phyloP scores from a whole-genome alignment of 2,113 vertebrate species.

The Lophius piscatorius region DNA sequence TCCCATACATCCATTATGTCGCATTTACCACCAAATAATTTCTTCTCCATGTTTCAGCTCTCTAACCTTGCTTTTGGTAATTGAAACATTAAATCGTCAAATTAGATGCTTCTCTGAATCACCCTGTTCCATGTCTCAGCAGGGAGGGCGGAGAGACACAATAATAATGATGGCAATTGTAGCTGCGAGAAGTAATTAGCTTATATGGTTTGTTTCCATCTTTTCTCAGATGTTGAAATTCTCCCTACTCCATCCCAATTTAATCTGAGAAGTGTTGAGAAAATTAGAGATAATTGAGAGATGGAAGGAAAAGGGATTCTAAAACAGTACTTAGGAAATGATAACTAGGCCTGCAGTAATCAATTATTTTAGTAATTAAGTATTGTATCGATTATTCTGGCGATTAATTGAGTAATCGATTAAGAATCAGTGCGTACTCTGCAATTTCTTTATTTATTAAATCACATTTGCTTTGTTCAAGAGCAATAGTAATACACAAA shows the following conservation, averaged over 20 bases:
- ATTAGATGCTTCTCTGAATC: neutral
- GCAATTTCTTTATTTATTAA: too few relatives aligned
- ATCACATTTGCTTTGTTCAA: too few relatives aligned
- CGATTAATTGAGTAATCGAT: too few relatives aligned
- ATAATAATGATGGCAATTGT: neutral
- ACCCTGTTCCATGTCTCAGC: neutral
- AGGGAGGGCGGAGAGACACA: neutral
- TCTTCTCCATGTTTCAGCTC: slow-evolving; percentile 9
- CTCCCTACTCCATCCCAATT: neutral
- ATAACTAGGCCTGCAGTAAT: too few relatives aligned
- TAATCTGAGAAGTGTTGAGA: neutral
- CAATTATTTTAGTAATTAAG: too few relatives aligned
- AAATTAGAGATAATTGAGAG: neutral
- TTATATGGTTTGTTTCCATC: neutral
- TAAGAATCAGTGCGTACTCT: too few relatives aligned
- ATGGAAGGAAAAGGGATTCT: too few relatives aligned
- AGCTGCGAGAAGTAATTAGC: slow-evolving; percentile 9
- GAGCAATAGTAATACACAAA: too few relatives aligned
- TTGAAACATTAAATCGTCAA: slow-evolving; percentile 16
- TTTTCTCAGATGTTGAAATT: neutral
- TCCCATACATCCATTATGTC: slow-evolving; percentile 16
- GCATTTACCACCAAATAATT: slow-evolving; percentile 18
- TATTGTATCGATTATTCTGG: too few relatives aligned
- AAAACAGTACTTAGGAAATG: too few relatives aligned
- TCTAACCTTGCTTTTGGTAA: neutral